Base-by-base conservation (phyloP, 1,140 invertebrate species). In the Cydia strobilella region DNA sequence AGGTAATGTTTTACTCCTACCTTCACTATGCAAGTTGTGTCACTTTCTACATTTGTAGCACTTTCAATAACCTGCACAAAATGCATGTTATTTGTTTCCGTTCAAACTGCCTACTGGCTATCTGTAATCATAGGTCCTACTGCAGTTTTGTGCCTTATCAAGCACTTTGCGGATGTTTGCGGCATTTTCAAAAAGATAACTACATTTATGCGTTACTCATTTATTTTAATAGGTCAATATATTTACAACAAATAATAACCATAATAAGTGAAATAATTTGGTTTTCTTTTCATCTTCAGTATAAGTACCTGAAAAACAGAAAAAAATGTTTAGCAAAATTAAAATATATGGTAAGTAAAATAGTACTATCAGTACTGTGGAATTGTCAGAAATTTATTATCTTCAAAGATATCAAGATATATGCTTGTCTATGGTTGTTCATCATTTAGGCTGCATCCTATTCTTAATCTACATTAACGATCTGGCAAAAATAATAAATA, bases 401-500 rank as follows among this genome's bases (percentile, higher is more conserved):
- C 81, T 77, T 79, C 81, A 83, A 82, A 76, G 10, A 76, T 74
- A 78, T 89, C 83, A 73, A 90, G 89, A 86, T 90, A 90, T 90
- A 89, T 90, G 89, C 89, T 90, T 90, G 89, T 90, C 87, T 78
- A 51, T 78, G 77, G 74, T 73, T 59, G 79, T 76, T 90, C 88
- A 90, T 88, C 88, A 90, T 82, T 63, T 27, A 62, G 18, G 15
- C 15, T 48, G n/a, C n/a, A n/a, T n/a, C n/a, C n/a, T n/a, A n/a
- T n/a, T n/a, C n/a, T n/a, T n/a, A n/a, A n/a, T n/a, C n/a, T n/a
- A n/a, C n/a, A n/a, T n/a, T n/a, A n/a, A n/a, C n/a, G n/a, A n/a
- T n/a, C n/a, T n/a, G n/a, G n/a, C n/a, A n/a, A n/a, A n/a, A n/a
- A n/a, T n/a, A n/a, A n/a, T n/a, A n/a, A n/a, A n/a, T n/a, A n/a